A percentile compares a stretch with the other conserved stretches of the same genome.
Evolutionary conservation across 2,113 vertebrate species (phyloP).

Genomic region (Oriolus oriolus): DNA sequence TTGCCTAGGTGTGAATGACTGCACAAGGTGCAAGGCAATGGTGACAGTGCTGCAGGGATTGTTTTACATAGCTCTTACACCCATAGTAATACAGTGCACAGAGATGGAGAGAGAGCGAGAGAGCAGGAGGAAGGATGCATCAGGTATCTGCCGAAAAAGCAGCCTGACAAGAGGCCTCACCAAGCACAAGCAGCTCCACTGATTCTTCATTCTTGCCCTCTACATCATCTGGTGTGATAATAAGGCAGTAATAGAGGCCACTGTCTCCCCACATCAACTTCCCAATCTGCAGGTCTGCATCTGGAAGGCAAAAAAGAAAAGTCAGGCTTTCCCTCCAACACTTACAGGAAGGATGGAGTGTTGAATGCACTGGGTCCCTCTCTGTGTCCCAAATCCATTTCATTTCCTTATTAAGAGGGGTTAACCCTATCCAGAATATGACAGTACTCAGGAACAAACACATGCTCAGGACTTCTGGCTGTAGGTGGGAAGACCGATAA

Average conservation of each 20-base stretch:
- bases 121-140: background rate
- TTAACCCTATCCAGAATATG: background rate
- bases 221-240: slow-evolving; percentile 88
- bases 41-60: background rate
- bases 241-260: slow-evolving; percentile 92
- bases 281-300: slow-evolving; percentile 91
- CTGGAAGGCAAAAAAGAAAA: slow-evolving; percentile 66
- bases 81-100: background rate
- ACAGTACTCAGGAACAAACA: background rate
- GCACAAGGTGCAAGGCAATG: slow-evolving; percentile 41
- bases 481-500: background rate
- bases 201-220: slow-evolving; percentile 91
- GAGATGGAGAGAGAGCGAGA: background rate
- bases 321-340: background rate
- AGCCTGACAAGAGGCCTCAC: slow-evolving; percentile 65
- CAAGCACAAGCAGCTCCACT: slow-evolving; percentile 90
- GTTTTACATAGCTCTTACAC: background rate
- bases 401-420: background rate
- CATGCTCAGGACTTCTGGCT: background rate
- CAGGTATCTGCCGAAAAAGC: background rate
- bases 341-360: background rate
- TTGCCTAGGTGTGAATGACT: slow-evolving; percentile 37
- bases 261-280: slow-evolving; percentile 97
- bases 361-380: background rate
- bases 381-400: background rate